phyloP scores from a whole-genome alignment of 2,888 invertebrate genomes.

The Kuschelorhynchus macadamiae region DNA sequence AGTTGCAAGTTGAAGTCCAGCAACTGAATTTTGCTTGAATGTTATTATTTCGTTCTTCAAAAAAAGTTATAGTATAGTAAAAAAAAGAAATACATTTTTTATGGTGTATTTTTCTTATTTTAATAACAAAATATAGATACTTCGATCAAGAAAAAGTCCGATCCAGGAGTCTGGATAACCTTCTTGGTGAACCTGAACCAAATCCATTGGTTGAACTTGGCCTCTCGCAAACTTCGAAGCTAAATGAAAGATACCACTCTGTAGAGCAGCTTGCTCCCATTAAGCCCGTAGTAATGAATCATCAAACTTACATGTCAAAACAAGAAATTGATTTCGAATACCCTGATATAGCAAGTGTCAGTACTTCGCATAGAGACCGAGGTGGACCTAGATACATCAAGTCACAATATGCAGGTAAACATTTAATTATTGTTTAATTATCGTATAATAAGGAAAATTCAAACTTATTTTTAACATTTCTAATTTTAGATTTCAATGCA shows the following conservation, averaged over 20 bases:
- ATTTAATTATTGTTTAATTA: background rate
- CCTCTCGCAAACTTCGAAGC: constrained; percentile 85
- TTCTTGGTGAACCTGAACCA: constrained; percentile 78
- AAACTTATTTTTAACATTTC: too few relatives aligned
- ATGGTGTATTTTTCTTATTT: too few relatives aligned
- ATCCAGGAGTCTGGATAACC: constrained; percentile 86
- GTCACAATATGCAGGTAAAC: constrained; percentile 83
- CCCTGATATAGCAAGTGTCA: constrained; percentile 74
- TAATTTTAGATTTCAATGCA: too few relatives aligned
- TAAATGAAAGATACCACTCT: constrained; percentile 92
- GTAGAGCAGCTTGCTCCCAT: constrained; percentile 78
- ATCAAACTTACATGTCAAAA: constrained; percentile 70
- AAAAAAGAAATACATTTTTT: too few relatives aligned
- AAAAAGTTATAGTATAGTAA: too few relatives aligned
- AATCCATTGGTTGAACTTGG: constrained; percentile 82
- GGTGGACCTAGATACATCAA: constrained; percentile 82
- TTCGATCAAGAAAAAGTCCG: constrained; percentile 87
- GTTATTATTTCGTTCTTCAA: too few relatives aligned
- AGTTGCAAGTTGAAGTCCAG: too few relatives aligned
- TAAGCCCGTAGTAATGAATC: constrained; percentile 72
- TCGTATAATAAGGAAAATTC: background rate
- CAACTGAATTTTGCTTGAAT: too few relatives aligned
- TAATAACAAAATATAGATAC: too few relatives aligned
- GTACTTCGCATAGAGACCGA: constrained; percentile 70
- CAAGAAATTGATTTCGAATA: constrained; percentile 81